Base-by-base conservation (phyloP, 1,140 invertebrate genomes). In the Globodera ellingtonae region DNA sequence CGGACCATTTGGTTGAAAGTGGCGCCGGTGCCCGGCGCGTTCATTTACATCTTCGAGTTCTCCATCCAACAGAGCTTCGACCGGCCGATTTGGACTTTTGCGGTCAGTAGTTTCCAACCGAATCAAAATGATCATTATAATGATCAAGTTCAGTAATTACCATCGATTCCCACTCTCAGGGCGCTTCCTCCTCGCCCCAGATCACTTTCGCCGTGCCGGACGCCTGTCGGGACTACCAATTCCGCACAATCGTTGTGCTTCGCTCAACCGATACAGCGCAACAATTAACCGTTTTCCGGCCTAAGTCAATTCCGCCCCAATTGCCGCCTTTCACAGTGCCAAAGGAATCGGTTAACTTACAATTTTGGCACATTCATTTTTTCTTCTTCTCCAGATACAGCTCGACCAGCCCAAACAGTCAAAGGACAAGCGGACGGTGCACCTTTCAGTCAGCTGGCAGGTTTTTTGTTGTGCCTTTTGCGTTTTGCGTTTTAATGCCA, bases 11-110 rank as follows among this genome's bases (percentile, higher is more conserved):
- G 52, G 24, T 52, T 85, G n/a, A 80, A 62, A 70, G 72, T 79
- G 24, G 69, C 85, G 72, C 82, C 78, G 18, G 72, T 84, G 56
- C 47, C 73, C 15, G 76, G 62, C 24, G 85, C 84, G 62, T 85
- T 85, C 67, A 85, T 85, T 65, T 85, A 85, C 77, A 73, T 84
- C 13, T 84, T 84, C 73, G 83, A 84, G 62, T 85, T 82, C 73
- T 86, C 84, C 13, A 72, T 67, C 83, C 9, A 59, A 59, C 46
- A 84, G 6, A 86, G 69, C 59, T 73, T n/a, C 10, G 77, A 81
- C 35, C 35, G 56, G 70, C 80, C 85, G 18, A 65, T 84, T 24
- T 85, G 84, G 84, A 79, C 82, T n/a, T 85, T 86, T 83, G 84
- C 84, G 59, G 84, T 85, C 72, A 59, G 83, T 35, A 35, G 35